phyloP scores from a whole-genome alignment of 1,140 invertebrate genomes.

The Diabrotica virgifera region DNA sequence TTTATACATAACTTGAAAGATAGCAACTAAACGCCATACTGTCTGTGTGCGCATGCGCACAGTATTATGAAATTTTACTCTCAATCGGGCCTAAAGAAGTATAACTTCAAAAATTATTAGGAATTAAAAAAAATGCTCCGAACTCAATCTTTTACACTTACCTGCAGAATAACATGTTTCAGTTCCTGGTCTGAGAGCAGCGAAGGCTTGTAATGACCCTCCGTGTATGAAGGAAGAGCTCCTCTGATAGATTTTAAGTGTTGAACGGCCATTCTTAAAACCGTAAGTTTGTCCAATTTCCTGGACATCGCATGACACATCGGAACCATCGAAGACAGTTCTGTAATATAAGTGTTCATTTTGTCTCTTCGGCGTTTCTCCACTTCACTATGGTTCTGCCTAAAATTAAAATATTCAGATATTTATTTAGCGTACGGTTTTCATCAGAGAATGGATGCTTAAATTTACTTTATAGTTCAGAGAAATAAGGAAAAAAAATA shows the following conservation, averaged over 20 bases:
- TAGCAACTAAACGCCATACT: no score
- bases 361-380: slow-evolving; percentile 92
- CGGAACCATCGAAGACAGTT: slow-evolving; percentile 86
- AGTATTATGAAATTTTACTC: no score
- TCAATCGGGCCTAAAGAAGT: no score
- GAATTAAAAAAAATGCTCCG: no score
- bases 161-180: slow-evolving; percentile 68
- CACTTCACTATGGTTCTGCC: slow-evolving; percentile 91
- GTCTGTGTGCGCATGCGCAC: no score
- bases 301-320: slow-evolving; percentile 91
- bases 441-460: no score
- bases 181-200: slow-evolving; percentile 88
- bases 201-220: slow-evolving; percentile 79
- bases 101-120: no score
- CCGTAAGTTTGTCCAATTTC: slow-evolving; percentile 91
- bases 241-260: slow-evolving; percentile 82
- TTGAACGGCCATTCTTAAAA: slow-evolving; percentile 90
- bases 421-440: no score
- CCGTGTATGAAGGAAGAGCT: slow-evolving; percentile 74
- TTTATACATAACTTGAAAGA: no score
- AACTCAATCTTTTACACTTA: slow-evolving; percentile 40
- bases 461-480: no score
- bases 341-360: slow-evolving; percentile 94
- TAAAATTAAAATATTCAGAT: no score
- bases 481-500: no score